phyloP scores from a whole-genome alignment of 1,140 invertebrate genomes.

The Zaprionus ornatus region DNA sequence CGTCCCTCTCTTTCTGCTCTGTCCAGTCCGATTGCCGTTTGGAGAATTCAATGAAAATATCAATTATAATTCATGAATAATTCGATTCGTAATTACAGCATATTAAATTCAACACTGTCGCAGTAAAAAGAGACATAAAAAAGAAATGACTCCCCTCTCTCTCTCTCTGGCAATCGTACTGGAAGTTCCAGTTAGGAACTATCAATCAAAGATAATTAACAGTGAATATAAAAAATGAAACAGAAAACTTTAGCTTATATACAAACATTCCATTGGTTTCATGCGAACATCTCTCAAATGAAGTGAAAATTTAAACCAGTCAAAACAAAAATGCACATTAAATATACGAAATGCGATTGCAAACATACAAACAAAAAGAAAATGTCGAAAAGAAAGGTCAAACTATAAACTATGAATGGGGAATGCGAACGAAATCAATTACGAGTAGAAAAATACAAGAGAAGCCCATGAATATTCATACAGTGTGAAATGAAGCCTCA shows the following conservation, averaged over 20 bases:
- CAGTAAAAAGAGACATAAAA: not conserved
- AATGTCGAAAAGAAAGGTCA: constrained; percentile 25
- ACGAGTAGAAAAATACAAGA: constrained; percentile 27
- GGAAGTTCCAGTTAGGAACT: not conserved
- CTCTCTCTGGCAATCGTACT: not conserved
- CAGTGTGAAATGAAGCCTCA: constrained; percentile 16
- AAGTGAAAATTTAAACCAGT: constrained; percentile 19
- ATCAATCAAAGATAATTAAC: not conserved
- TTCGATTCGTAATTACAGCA: not conserved
- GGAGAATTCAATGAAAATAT: not conserved
- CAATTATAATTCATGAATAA: not conserved
- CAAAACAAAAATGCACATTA: constrained; percentile 23
- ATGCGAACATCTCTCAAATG: constrained; percentile 73
- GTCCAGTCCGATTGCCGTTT: not conserved
- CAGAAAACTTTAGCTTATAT: constrained; percentile 59
- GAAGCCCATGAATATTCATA: constrained; percentile 29
- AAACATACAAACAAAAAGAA: constrained; percentile 9
- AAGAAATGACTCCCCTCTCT: not conserved
- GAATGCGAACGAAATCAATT: constrained; percentile 31
- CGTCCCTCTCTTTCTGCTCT: not conserved
- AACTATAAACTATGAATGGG: constrained; percentile 41
- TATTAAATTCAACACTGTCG: not conserved
- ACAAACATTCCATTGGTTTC: constrained; percentile 76
- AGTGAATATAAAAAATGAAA: constrained; percentile 37
- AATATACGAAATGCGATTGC: constrained; percentile 29